Percentiles rank a stretch among this genome's conserved stretches.
Conservation (phyloP, 1,140 invertebrate genomes). For the Drosophila lowei region DNA sequence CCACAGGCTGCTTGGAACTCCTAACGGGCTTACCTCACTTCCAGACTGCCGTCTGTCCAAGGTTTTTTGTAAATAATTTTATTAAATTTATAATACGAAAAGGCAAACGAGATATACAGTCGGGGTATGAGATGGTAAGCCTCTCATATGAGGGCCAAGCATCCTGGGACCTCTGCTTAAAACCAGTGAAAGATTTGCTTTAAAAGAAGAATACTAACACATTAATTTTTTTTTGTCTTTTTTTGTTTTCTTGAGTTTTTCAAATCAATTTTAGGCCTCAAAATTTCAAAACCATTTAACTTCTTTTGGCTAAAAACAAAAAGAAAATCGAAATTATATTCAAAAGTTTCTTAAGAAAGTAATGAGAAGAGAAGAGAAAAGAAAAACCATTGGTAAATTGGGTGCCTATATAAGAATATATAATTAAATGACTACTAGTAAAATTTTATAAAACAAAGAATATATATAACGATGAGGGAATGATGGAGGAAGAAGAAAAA, state of each 20-base stretch:
- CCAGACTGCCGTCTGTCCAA: slow-evolving; percentile 25
- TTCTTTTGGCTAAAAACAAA: slow-evolving; percentile 34
- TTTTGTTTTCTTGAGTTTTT: slow-evolving; percentile 18
- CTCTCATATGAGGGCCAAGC: not conserved
- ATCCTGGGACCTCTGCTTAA: not conserved
- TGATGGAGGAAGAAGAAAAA: slow-evolving; percentile 17
- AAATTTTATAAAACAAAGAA: slow-evolving; percentile 80
- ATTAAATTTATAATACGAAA: slow-evolving; percentile 73
- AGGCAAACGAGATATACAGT: slow-evolving; percentile 33
- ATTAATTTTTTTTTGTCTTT: not conserved
- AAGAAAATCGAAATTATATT: slow-evolving; percentile 35
- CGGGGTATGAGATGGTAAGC: not conserved
- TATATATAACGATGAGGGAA: slow-evolving; percentile 58
- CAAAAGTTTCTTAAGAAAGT: slow-evolving; percentile 45
- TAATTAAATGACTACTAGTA: slow-evolving; percentile 79
- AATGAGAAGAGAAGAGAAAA: slow-evolving; percentile 17
- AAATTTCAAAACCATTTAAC: slow-evolving; percentile 39
- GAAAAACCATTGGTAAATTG: slow-evolving; percentile 82
- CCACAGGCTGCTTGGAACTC: not conserved
- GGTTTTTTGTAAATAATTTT: slow-evolving; percentile 80
- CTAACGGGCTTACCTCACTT: not conserved
- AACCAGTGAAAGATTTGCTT: slow-evolving; percentile 31
- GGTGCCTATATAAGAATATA: slow-evolving; percentile 81
- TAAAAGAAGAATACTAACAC: slow-evolving; percentile 7
- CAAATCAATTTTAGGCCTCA: slow-evolving; percentile 34